Evolutionary conservation across 2,113 vertebrate genomes (phyloP).

Genomic region (Gambusia affinis): DNA sequence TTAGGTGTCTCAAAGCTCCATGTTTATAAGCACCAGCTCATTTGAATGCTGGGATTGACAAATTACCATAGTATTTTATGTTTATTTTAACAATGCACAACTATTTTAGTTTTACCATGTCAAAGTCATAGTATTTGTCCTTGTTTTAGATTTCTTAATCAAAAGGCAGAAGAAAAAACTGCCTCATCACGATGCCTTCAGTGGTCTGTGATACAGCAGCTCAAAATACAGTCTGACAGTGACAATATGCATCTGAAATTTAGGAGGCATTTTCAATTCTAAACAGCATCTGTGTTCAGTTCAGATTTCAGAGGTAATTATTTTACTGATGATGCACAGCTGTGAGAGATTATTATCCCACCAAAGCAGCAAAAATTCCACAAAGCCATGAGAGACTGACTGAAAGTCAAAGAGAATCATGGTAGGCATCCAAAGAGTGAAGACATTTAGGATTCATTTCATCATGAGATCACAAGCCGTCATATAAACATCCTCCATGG

Average conservation of each 20-base stretch:
- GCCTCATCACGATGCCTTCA: constrained; percentile 2
- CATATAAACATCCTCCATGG: constrained; percentile 41
- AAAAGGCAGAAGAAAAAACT: not conserved
- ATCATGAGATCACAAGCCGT: constrained; percentile 64
- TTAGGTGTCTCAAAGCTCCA: not conserved
- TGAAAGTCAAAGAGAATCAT: constrained; percentile 23
- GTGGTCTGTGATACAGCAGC: constrained; percentile 6
- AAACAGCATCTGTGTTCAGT: constrained; percentile 48
- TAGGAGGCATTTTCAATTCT: constrained; percentile 36
- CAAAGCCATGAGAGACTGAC: not conserved
- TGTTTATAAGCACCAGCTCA: not conserved
- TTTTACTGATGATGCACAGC: constrained; percentile 47
- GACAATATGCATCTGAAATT: constrained; percentile 33
- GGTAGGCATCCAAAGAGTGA: constrained; percentile 28
- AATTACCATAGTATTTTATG: not conserved
- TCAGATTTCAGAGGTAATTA: constrained; percentile 47
- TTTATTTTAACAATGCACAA: not conserved
- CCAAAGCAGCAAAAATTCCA: constrained; percentile 22
- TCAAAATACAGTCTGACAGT: constrained; percentile 12
- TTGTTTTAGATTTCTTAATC: constrained; percentile 9
- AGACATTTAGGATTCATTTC: constrained; percentile 68
- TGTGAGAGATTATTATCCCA: constrained; percentile 42
- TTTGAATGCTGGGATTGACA: not conserved
- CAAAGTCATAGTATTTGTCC: not conserved
- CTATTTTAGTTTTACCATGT: not conserved